Evolutionary conservation across 2,797 vertebrate species (phyloP).

Genomic region (Muscicapa striata): DNA sequence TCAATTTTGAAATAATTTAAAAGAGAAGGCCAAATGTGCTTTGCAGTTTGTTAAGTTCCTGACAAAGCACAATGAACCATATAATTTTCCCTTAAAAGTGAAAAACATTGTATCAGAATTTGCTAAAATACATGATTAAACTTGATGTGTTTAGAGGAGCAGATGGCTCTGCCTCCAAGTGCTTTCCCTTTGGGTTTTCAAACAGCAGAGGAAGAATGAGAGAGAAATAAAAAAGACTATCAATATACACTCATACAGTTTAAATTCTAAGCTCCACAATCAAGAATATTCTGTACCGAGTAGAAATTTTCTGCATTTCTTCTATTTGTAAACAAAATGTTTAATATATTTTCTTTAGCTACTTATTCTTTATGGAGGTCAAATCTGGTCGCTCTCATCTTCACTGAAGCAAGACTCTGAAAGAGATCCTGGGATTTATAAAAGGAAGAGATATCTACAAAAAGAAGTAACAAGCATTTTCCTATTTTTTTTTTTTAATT

Average conservation of each 20-base stretch:
- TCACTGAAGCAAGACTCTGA: not conserved
- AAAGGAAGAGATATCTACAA: not conserved
- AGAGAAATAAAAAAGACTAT: not conserved
- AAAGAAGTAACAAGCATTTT: not conserved
- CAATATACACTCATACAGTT: not conserved
- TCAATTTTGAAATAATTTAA: not conserved
- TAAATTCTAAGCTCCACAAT: not conserved
- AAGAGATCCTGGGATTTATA: not conserved
- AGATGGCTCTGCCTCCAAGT: not conserved
- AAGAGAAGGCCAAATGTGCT: not conserved
- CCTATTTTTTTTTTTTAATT: not conserved
- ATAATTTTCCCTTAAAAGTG: not conserved
- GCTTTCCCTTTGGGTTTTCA: not conserved
- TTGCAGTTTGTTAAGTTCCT: not conserved
- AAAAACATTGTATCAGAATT: not conserved
- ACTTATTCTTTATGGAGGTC: too few species aligned
- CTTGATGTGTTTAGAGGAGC: not conserved
- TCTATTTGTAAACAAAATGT: not conserved
- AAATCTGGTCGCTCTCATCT: too few species aligned
- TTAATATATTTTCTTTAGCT: too few species aligned
- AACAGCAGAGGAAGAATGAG: not conserved
- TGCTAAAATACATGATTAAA: not conserved
- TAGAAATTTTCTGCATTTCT: not conserved
- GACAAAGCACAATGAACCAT: not conserved
- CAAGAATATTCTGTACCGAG: not conserved